Conservation (phyloP, 2,113 vertebrate species). For the Gallinago paraguaiae region DNA sequence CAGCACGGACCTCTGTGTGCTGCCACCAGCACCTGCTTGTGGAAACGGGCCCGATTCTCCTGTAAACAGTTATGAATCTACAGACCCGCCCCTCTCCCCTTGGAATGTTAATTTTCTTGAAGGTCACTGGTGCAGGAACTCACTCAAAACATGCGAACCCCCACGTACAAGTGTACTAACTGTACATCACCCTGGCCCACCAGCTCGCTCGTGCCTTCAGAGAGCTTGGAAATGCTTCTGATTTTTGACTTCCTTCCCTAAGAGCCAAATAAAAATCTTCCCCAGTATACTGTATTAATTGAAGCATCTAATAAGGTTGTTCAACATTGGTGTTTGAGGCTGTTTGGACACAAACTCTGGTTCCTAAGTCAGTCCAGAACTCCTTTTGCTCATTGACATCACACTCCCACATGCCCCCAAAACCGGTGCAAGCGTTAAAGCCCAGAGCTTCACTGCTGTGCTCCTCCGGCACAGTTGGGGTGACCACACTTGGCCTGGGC, state of each 20-base stretch:
- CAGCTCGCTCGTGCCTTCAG: not conserved
- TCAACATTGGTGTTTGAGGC: not conserved
- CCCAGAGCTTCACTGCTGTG: not conserved
- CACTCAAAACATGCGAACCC: accelerated
- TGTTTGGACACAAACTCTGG: not conserved
- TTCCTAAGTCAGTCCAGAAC: not conserved
- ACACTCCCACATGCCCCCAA: not conserved
- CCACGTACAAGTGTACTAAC: accelerated
- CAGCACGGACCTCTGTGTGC: not conserved
- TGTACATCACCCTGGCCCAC: not conserved
- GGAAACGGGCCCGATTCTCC: not conserved
- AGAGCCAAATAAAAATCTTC: not conserved
- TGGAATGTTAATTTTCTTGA: not conserved
- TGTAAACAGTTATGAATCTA: not conserved
- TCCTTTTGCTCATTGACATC: not conserved
- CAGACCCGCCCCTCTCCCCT: not conserved
- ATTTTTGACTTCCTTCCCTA: not conserved
- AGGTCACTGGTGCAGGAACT: not conserved
- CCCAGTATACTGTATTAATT: not conserved
- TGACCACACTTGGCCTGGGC: not conserved
- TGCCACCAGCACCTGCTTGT: not conserved
- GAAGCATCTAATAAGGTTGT: not conserved
- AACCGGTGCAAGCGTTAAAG: not conserved
- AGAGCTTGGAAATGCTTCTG: not conserved
- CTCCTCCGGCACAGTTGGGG: not conserved